phyloP scores from a whole-genome alignment of 2,797 vertebrate species.

The Antrozous pallidus region DNA sequence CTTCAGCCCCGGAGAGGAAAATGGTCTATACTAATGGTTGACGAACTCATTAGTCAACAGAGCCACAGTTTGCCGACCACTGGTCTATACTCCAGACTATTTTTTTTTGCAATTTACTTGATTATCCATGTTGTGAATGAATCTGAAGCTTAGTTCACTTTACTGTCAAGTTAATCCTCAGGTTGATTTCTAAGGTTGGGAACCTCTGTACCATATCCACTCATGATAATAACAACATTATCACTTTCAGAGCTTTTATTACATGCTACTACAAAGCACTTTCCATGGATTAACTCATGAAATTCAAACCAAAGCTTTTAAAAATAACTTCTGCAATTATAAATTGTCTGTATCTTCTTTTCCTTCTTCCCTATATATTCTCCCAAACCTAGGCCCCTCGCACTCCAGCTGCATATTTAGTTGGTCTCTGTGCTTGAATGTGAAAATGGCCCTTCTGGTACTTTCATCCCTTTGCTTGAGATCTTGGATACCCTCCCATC shows the following conservation, averaged over 20 bases:
- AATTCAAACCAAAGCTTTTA: slow-evolving; percentile 3
- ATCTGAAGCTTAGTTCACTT: background rate
- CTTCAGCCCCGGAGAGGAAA: background rate
- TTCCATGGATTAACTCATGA: background rate
- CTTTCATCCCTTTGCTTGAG: background rate
- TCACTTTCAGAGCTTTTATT: background rate
- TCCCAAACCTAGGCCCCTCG: background rate
- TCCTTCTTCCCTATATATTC: background rate
- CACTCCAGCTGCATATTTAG: background rate
- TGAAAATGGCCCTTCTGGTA: background rate
- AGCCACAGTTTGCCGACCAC: too few species aligned
- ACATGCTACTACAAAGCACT: background rate
- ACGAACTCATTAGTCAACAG: too few species aligned
- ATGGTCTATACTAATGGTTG: background rate
- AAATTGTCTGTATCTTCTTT: background rate
- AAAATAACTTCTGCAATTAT: background rate
- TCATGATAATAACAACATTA: background rate
- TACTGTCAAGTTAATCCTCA: background rate
- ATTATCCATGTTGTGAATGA: background rate
- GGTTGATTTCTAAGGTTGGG: background rate
- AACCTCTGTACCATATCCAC: background rate
- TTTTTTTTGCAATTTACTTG: background rate
- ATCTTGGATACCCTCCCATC: background rate
- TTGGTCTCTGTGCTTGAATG: background rate
- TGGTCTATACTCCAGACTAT: background rate